These are phyloP conservation scores for Agonum fuliginosum DNA, from an alignment of 2,888 invertebrate genomes.

Conservation along the genomic window DNA sequence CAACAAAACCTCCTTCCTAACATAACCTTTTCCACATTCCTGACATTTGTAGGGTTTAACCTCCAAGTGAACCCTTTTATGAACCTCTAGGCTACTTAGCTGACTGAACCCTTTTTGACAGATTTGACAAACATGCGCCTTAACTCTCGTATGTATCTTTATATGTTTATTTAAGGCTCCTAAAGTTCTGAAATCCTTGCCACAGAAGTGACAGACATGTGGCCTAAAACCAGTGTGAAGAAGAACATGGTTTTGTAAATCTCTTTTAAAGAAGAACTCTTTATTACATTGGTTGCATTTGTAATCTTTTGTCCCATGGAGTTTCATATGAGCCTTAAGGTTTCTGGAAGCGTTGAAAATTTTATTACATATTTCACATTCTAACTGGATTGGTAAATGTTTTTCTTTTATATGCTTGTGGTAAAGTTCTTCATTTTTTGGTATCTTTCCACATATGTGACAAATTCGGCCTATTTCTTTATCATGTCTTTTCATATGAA, in stretches of 20 bases:
- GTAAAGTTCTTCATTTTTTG: background rate
- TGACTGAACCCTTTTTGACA: background rate
- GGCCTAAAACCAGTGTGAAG: background rate
- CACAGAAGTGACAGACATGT: background rate
- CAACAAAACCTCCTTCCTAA: background rate
- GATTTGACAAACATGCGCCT: background rate
- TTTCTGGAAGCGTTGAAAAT: background rate
- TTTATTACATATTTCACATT: background rate
- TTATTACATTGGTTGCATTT: background rate
- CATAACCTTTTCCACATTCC: background rate
- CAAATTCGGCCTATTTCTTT: background rate
- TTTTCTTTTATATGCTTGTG: slow-evolving; percentile 11
- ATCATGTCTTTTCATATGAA: background rate
- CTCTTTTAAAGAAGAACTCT: background rate
- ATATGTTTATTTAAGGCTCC: background rate
- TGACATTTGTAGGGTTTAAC: background rate
- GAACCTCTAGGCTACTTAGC: background rate
- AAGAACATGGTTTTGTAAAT: background rate
- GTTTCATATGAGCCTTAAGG: background rate
- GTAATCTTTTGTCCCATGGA: background rate
- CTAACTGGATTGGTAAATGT: background rate
- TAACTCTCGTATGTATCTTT: background rate
- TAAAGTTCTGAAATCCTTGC: background rate
- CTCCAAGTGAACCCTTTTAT: background rate
- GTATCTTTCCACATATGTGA: background rate